These are phyloP conservation scores for Scaptodrosophila lebanonensis DNA, from an alignment of 1,140 invertebrate species.

Conservation along the genomic window DNA sequence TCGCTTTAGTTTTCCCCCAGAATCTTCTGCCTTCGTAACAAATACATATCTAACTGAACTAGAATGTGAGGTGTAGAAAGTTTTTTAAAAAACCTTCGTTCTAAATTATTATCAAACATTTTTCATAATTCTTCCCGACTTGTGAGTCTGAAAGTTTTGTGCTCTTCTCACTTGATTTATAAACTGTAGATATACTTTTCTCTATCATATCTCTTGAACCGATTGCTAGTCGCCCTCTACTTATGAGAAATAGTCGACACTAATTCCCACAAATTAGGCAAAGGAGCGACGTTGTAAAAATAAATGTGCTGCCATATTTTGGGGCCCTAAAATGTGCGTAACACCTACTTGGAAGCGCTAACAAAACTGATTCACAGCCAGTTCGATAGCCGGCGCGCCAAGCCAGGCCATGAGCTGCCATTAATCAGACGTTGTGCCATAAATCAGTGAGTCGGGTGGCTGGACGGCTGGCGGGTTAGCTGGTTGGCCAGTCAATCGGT, in stretches of 20 bases:
- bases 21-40: no score
- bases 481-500: no score
- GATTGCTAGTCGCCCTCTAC: conserved; percentile 14
- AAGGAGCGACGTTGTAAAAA: conserved; percentile 40
- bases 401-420: conserved; percentile 37
- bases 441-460: conserved; percentile 43
- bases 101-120: no score
- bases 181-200: not conserved
- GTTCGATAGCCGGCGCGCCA: conserved; percentile 22
- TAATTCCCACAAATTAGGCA: conserved; percentile 56
- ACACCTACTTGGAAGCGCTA: conserved; percentile 57
- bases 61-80: no score
- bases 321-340: conserved; percentile 59
- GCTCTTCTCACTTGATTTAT: no score
- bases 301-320: conserved; percentile 12
- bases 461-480: not conserved
- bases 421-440: conserved; percentile 61
- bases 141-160: no score
- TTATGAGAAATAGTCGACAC: conserved; percentile 15
- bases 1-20: no score
- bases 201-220: not conserved
- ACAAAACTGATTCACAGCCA: conserved; percentile 56
- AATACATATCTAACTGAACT: no score
- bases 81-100: no score
- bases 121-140: no score